Evolutionary conservation across 2,888 invertebrate genomes (phyloP).

Genomic region (Balanococcus diminutus): DNA sequence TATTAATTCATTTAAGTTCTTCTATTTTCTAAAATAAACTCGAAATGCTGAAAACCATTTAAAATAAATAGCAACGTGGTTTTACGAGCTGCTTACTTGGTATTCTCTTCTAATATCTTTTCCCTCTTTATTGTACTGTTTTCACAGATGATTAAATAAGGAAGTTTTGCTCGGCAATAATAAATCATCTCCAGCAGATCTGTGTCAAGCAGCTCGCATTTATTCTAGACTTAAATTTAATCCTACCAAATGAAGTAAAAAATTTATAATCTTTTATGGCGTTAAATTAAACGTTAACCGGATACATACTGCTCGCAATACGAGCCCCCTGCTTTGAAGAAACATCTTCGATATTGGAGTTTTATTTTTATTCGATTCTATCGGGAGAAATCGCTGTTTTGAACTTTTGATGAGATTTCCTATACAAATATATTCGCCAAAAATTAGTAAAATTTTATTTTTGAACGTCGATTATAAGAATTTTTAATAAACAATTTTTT

Average conservation of each 20-base stretch:
- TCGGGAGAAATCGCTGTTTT: too few species aligned
- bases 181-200: conserved; percentile 28
- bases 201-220: conserved; percentile 24
- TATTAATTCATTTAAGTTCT: background rate
- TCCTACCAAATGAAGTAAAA: background rate
- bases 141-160: conserved; percentile 33
- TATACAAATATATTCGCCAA: too few species aligned
- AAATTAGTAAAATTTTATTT: too few species aligned
- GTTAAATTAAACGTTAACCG: conserved; percentile 26
- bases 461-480: too few species aligned
- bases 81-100: background rate
- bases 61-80: background rate
- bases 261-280: background rate
- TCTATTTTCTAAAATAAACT: background rate
- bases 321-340: background rate
- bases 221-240: background rate
- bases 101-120: background rate
- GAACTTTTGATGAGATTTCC: too few species aligned
- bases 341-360: background rate
- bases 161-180: background rate
- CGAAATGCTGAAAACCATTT: background rate
- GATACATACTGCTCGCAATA: background rate
- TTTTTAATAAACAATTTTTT: too few species aligned
- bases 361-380: background rate
- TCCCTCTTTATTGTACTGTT: background rate